These are phyloP conservation scores for Peucedramus taeniatus DNA, from an alignment of 2,113 vertebrate genomes.

Conservation along the genomic window DNA sequence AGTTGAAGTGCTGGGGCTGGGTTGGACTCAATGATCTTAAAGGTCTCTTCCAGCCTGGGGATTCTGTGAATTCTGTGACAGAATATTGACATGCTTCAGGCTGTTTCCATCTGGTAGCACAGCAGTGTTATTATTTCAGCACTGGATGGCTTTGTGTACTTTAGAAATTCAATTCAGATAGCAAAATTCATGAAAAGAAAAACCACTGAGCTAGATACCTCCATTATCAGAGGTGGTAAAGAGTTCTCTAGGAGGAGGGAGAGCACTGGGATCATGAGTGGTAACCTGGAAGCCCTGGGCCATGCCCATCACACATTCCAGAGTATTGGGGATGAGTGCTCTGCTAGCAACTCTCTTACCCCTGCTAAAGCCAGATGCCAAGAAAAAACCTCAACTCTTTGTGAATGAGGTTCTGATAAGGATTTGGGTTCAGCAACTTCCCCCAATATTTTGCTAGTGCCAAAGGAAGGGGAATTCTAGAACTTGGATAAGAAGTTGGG, in stretches of 20 bases:
- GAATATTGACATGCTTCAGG: not conserved
- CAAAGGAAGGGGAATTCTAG: not conserved
- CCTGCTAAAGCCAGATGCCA: not conserved
- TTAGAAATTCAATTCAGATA: not conserved
- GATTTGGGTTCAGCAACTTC: not conserved
- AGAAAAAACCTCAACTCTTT: not conserved
- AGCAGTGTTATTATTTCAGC: not conserved
- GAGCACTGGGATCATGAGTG: rapidly evolving
- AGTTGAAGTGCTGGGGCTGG: no score
- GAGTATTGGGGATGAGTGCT: not conserved
- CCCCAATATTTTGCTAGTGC: rapidly evolving
- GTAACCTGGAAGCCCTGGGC: not conserved
- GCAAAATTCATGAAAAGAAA: not conserved
- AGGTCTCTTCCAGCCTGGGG: no score
- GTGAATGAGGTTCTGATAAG: not conserved
- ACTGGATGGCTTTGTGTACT: not conserved
- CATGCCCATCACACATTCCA: no score
- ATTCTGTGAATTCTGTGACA: no score
- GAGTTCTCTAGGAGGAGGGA: not conserved
- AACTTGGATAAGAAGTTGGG: not conserved
- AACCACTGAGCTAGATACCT: not conserved
- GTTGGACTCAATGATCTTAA: no score
- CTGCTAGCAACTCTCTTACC: not conserved
- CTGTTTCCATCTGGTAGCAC: not conserved
- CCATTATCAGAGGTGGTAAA: not conserved